Conservation (phyloP, 2,113 vertebrate genomes). For the Bucco capensis region DNA sequence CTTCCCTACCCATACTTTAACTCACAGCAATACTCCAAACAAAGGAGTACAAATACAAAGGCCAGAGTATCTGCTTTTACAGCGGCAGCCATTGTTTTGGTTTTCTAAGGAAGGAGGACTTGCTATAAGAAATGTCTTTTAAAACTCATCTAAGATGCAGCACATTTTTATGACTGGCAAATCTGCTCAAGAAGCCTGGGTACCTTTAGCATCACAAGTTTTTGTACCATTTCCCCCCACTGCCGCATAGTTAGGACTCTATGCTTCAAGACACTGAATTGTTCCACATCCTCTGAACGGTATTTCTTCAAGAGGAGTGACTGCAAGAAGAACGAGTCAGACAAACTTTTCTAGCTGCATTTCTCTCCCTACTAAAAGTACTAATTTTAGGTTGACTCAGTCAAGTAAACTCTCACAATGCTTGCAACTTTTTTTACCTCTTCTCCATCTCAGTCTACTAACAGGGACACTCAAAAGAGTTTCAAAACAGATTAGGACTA, state of each 20-base stretch:
- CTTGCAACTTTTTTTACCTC: accelerated
- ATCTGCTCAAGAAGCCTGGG: neutral
- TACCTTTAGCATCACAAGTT: neutral
- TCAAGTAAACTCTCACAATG: neutral
- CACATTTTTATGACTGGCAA: neutral
- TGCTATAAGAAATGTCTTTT: neutral
- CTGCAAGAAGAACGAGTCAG: neutral
- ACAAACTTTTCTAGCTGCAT: neutral
- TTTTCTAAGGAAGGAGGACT: neutral
- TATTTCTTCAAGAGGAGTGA: neutral
- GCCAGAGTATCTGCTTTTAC: neutral
- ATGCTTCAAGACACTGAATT: neutral
- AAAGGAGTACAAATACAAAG: neutral
- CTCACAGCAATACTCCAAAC: neutral
- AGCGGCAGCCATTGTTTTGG: neutral
- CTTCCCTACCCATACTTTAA: neutral
- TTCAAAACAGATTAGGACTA: neutral
- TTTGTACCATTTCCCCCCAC: neutral
- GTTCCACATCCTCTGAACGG: neutral
- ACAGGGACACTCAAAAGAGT: neutral
- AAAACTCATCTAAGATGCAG: neutral
- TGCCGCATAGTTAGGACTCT: neutral
- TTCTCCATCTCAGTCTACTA: neutral
- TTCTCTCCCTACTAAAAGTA: neutral
- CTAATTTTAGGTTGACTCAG: neutral